Conservation (phyloP, 2,113 vertebrate species). For the Nesoenas mayeri region DNA sequence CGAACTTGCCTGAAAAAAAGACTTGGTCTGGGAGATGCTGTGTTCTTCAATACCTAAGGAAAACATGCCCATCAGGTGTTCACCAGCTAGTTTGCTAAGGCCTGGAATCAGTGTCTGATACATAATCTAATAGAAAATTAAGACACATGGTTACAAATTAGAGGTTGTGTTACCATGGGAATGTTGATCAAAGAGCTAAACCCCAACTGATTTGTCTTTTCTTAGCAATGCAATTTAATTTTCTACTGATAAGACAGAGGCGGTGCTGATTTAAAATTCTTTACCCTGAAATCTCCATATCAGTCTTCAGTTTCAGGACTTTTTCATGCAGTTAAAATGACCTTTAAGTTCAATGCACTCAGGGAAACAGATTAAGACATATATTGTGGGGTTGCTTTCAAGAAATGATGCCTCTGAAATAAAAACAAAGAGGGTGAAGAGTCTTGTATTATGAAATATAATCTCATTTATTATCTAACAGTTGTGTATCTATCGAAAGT, state of each 20-base stretch:
- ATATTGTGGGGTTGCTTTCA: neutral
- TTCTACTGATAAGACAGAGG: neutral
- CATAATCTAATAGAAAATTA: constrained; percentile 31
- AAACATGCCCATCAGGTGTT: neutral
- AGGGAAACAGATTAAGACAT: neutral
- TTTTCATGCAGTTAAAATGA: neutral
- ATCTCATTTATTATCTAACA: neutral
- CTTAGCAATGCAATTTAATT: constrained; percentile 4
- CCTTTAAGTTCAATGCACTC: neutral
- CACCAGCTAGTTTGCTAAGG: neutral
- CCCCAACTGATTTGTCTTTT: neutral
- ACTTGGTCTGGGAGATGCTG: neutral
- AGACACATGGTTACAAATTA: neutral
- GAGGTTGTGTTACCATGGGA: neutral
- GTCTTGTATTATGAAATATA: neutral
- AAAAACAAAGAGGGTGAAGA: neutral
- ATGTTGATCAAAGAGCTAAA: constrained; percentile 15
- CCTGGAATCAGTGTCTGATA: neutral
- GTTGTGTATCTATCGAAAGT: neutral
- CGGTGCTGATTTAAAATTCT: neutral
- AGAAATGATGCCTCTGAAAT: neutral
- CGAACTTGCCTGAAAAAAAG: neutral
- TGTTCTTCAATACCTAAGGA: neutral
- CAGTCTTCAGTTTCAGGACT: neutral
- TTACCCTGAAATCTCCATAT: neutral